A percentile compares a stretch with the other conserved stretches of the same genome.
These are phyloP conservation scores for Sycobia sp. DNA, from an alignment of 1,140 invertebrate species.

Conservation along the genomic window DNA sequence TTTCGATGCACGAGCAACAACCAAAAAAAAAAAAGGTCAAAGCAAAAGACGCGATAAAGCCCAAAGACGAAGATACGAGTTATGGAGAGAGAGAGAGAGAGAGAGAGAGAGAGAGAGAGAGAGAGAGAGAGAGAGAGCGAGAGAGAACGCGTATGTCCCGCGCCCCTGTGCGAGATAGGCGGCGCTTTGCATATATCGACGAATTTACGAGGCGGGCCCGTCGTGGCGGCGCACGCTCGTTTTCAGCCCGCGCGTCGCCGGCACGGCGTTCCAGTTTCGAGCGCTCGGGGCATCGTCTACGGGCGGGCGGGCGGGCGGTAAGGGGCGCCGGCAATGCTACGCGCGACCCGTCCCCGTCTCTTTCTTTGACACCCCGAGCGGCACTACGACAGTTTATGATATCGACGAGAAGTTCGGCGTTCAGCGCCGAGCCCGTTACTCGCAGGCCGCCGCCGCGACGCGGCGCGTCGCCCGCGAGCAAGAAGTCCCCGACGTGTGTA, in stretches of 20 bases:
- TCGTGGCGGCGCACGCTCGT: not conserved
- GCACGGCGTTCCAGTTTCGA: constrained; percentile 39
- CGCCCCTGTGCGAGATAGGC: too few species aligned
- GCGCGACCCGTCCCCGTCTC: too few species aligned
- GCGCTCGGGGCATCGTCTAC: constrained; percentile 32
- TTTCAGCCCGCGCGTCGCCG: too few species aligned
- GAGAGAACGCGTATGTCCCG: constrained; percentile 4
- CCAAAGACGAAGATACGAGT: too few species aligned
- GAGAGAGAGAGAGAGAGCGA: constrained; percentile 7
- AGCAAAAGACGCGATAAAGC: constrained; percentile 1
- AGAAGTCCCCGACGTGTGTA: too few species aligned
- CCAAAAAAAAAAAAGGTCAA: constrained; percentile 10
- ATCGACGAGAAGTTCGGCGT: constrained; percentile 43
- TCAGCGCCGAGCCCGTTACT: constrained; percentile 12
- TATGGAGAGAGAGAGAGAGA: too few species aligned
- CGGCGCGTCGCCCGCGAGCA: too few species aligned
- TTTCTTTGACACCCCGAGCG: constrained; percentile 34
- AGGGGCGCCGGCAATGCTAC: too few species aligned
- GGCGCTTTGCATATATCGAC: constrained; percentile 49
- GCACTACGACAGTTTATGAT: constrained; percentile 42
- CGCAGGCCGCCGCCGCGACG: too few species aligned
- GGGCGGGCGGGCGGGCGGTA: too few species aligned
- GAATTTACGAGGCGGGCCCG: constrained; percentile 48
- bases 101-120: too few species aligned
- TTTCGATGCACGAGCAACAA: too few species aligned